A percentile compares a stretch with the other conserved stretches of the same genome.
Conservation (phyloP, 1,140 invertebrate genomes). For the Zaprionus capensis region DNA sequence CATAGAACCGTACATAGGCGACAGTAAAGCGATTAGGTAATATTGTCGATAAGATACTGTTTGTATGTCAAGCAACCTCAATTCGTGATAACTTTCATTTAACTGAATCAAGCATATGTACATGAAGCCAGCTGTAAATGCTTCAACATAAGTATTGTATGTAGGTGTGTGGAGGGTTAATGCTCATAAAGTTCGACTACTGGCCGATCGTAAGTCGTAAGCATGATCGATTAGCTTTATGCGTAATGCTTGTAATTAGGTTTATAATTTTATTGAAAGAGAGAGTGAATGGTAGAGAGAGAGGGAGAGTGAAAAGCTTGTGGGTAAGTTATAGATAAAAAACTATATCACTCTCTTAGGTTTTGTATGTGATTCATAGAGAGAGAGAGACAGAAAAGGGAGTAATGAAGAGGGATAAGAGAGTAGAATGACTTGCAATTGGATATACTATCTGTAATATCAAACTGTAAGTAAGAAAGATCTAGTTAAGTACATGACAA, state of each 20-base stretch:
- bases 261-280: constrained; percentile 14
- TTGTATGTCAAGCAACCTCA: neutral
- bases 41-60: neutral
- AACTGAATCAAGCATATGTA: too few species aligned
- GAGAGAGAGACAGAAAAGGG: neutral
- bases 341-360: neutral
- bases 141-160: neutral
- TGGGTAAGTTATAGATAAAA: neutral
- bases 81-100: neutral
- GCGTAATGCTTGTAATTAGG: constrained; percentile 28
- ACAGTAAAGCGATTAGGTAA: neutral
- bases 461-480: too few species aligned
- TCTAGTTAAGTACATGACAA: neutral
- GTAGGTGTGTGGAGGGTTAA: neutral
- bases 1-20: neutral
- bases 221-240: constrained; percentile 30
- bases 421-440: neutral
- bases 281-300: neutral
- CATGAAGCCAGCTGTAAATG: neutral
- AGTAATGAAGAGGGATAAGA: neutral
- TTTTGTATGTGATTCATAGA: neutral
- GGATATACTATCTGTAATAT: too few species aligned
- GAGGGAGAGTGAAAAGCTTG: neutral
- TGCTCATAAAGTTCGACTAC: neutral
- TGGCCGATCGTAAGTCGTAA: constrained; percentile 7